Conservation (phyloP, 2,797 vertebrate genomes). For the Silurus aristotelis region DNA sequence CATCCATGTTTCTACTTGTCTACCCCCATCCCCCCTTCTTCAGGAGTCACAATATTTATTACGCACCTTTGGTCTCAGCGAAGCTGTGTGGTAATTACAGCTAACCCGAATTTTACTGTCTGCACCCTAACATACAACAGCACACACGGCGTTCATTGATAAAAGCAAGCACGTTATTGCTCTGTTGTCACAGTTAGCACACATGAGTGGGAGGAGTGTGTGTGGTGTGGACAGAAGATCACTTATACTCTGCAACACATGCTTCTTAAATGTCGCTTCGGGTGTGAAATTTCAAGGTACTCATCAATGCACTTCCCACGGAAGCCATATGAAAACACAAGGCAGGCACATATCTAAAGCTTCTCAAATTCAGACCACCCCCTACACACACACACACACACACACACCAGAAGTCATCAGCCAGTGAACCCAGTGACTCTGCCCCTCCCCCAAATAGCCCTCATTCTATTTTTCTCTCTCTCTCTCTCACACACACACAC, state of each 20-base stretch:
- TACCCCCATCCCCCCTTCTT: not conserved
- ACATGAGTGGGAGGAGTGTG: not conserved
- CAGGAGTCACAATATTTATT: no score
- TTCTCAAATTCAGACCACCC: slow-evolving; percentile 49
- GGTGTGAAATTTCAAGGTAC: not conserved
- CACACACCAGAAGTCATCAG: slow-evolving; percentile 43
- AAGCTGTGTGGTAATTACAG: not conserved
- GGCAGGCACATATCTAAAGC: slow-evolving; percentile 62
- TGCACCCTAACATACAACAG: not conserved
- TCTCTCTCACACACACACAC: slow-evolving; percentile 28
- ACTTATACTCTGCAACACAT: not conserved
- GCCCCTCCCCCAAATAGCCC: slow-evolving; percentile 30
- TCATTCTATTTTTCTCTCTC: slow-evolving; percentile 33
- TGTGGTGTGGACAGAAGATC: not conserved
- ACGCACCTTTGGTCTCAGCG: not conserved
- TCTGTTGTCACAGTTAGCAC: not conserved
- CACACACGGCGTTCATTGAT: not conserved
- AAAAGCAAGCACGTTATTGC: not conserved
- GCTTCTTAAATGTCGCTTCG: slow-evolving; percentile 15
- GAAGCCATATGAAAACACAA: slow-evolving; percentile 57
- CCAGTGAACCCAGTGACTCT: slow-evolving; percentile 48
- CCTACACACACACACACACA: slow-evolving; percentile 9
- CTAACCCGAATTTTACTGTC: not conserved
- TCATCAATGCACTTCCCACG: slow-evolving; percentile 7
- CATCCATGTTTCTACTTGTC: not conserved